Base-by-base conservation (phyloP, 2,888 invertebrate genomes). In the Caenorhabditis sp. region DNA sequence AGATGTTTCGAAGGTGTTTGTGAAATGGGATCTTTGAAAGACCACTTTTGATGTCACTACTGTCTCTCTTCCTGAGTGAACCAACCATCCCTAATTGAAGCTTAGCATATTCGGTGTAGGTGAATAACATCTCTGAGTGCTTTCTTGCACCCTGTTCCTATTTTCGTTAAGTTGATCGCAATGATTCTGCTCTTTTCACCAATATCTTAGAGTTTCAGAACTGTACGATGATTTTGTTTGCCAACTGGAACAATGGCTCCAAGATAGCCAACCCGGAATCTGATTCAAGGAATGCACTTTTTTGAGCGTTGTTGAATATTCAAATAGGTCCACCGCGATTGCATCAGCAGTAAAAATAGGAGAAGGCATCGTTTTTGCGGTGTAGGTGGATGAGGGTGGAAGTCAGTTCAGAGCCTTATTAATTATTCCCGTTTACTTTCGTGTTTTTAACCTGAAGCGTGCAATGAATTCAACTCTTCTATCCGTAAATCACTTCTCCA, bases 381-480 rank as follows among this genome's bases (percentile, higher is more conserved):
- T 75, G 75, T 75, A 75, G 75, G 75, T 75, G 75, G 75, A 8
- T 35, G 75, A 66, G 66, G 75, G 75, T 75, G 75, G 75, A 75
- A 49, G 59, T 54, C 54, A 54, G 26, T 26, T 26, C 44, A 24
- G 75, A 66, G 59, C 68, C 63, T 66, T 47, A 75, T 75, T 75
- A 75, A 38, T 2, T 44, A 61, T 38, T 68, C 51, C 49, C 31
- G 31, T 14, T 38, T 26, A 14, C 51, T 47, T 54, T 56, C 28
- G 58, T 63, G 44, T 44, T 63, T 63, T 63, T 63, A 47, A 47
- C 66, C 49, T 31, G 3, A 6, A 49, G 31, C 28, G 35, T 66
- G 49, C 38, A 61, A 59, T 38, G 44, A 19, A 19, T 49, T 66
- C 49, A 66, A 66, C 66, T 49, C 51, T 51, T 49, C 6, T 35